Evolutionary conservation across 2,888 invertebrate species (phyloP), one percentile per base, ranked within the genome.

Genomic region (Morpho achilles): DNA sequence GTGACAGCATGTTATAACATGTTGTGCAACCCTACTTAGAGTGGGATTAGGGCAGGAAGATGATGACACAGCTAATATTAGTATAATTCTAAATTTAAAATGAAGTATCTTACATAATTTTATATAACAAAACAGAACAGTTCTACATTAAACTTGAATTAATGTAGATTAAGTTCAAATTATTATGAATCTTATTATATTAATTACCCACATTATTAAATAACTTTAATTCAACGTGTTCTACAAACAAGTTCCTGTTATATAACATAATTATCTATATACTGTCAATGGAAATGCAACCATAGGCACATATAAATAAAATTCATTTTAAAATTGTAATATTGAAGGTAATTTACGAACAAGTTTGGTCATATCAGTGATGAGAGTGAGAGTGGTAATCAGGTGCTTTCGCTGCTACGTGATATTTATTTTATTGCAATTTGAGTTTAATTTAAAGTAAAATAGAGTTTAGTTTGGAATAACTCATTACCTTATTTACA

Each of bases 301-400:
- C 45, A 46, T 56, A 58, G 5, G 0, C 0, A 1, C 3, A 5
- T 10, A 8, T 7, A 3, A 22, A 8, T 39, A 53, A 8, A 22
- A 7, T 53, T 7, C 16, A 22, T 41, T 47, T 47, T n/a, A 1
- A 32, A 8, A 41, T 40, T 41, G 16, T 51, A 32, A 32, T 32
- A 9, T 10, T 63, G 49, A 32, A 49, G 46, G 55, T 58, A 52
- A 58, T 58, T 54, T 56, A 49, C 56, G 47, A 64, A 62, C 62
- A 60, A 62, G 61, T 63, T 63, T 60, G 45, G 58, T 50, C 53
- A 55, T 58, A 58, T 48, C 53, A 50, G 47, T 56, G 60, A 60
- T 60, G 63, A 60, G 50, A 67, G 67, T 65, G 67, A 67, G 67
- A 67, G 67, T 67, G 58, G 60, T 50, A 47, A 32, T 53, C 58